Base-by-base conservation (phyloP, 1,140 invertebrate species). In the Drosophila biarmipes region DNA sequence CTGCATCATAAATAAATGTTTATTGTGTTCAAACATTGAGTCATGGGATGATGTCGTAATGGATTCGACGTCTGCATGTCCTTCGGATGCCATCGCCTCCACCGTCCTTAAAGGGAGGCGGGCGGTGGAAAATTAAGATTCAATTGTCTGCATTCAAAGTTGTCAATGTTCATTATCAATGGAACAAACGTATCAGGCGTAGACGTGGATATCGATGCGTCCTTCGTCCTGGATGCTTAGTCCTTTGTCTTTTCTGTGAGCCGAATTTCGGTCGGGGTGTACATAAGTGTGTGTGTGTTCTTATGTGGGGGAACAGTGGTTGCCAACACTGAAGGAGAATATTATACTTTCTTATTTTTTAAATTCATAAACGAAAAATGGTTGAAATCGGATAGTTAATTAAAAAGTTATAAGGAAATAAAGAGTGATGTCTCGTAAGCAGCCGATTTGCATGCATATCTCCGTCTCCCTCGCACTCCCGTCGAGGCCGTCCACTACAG, bases 91-190 rank as follows among this genome's bases (percentile, higher is more conserved):
- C 15, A 19, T 49, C 19, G 17, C 17, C 17, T 19, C 2, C 15
- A 11, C 19, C 15, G 35, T 63, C 34, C 24, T 37, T 35, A 6
- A 31, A 21, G 21, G 31, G 17, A 24, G 61, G 17, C 15, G 61
- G 38, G 57, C 69, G 66, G 64, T 58, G 61, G 56, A 66, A 78
- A 87, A 87, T 87, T 87, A 87, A 87, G 82, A 87, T 87, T 87
- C 82, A 87, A 87, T 87, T 87, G 82, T 87, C 82, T 87, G 84
- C 72, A 66, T 89, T 89, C 71, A 72, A 75, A 87, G 79, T 89
- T 84, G 74, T 87, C 82, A 82, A 72, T 87, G 84, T 87, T 82
- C 82, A 82, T 87, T 87, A 89, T 74, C 73, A 76, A 78, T 79
- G 71, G 57, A 75, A 79, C 63, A 89, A 89, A 82, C 80, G 79